Evolutionary conservation across 2,113 vertebrate species (phyloP), one percentile per base, ranked within the genome.

Genomic region (Lophotis ruficrista): DNA sequence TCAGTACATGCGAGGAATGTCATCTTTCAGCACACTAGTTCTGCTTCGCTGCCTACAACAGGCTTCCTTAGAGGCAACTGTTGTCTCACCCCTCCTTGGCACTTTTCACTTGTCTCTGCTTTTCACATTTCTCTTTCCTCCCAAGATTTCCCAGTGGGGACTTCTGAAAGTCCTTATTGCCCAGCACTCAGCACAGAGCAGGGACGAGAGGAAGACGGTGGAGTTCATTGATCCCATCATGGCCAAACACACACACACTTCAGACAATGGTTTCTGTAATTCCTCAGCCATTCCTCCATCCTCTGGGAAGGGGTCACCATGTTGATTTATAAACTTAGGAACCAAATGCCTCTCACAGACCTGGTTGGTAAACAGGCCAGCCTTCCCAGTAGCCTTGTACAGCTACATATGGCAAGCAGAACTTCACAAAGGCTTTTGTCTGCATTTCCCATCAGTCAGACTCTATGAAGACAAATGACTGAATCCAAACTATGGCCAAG

Each of bases 381-480:
- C 45, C 48, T 75, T 43, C 72, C n/a, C 43, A 45, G 76, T 53
- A 89, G 80, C 62, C 56, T 38, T 22, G 8, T 7, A 48, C 31
- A 43, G 85, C 83, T 79, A 70, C 96, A 97, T 96, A 87, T 96
- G 96, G 96, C 87, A 80, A 95, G 66, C 96, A 97, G 96, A 96
- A 54, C 73, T 89, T 41, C 89, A 93, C 83, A 94, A 91, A 82
- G 94, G 77, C 89, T 95, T 95, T 95, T 96, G 89, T 96, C 45
- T 7, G 0, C 66, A 8, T 83, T 93, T 96, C 94, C 54, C 83
- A 94, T 70, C 93, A 76, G 89, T 84, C 89, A 96, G 77, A 12
- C 65, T n/a, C 62, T 33, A 71, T 45, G 81, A 92, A 96, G 96
- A 94, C 83, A 95, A 91, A 90, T 57, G 25, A 76, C 68, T 71